Base-by-base conservation (phyloP, 2,797 vertebrate genomes). In the Chelon labrosus region DNA sequence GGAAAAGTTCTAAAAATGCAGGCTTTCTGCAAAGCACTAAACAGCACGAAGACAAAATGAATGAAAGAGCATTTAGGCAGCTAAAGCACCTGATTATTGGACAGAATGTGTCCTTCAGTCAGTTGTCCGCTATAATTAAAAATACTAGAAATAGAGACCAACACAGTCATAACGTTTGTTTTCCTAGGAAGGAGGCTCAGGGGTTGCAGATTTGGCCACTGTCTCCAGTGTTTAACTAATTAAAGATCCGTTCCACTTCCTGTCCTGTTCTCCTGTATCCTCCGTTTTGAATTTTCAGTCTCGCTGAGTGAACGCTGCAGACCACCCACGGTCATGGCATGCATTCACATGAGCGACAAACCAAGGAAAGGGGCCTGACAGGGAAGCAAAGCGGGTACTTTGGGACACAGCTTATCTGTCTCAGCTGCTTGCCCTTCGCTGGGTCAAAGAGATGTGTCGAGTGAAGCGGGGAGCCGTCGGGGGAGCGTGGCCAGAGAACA, bases 391-490 rank as follows among this genome's bases (percentile, higher is more conserved):
- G 35, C 37, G 3, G 41, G 41, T 59, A 63, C 68, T 84, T 70
- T 75, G 54, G 73, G 82, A 75, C 62, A 52, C 52, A 61, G 70
- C 77, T 71, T 80, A 82, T 83, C 75, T 59, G 70, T 80, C 79
- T 79, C 79, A 74, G 65, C 74, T 57, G 37, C 56, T 75, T 80
- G 77, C 56, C 87, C 85, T 90, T 89, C 66, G 31, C 59, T 73
- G 79, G 84, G 83, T 86, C 78, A 85, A 73, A 82, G 38, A 67
- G 77, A 88, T 75, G 79, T 75, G 63, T 53, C 59, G 61, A 72
- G 68, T 61, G 69, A 88, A 58, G 73, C 70, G 38, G 70, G 66
- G 66, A 55, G 42, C 57, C 71, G 80, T 75, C 59, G 38, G 56
- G 82, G 65, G 79, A 75, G 61, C 41, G 14, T 60, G 79, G 72